These are phyloP conservation scores for Caenorhabditis becei DNA, from an alignment of 2,888 invertebrate species.

Conservation along the genomic window DNA sequence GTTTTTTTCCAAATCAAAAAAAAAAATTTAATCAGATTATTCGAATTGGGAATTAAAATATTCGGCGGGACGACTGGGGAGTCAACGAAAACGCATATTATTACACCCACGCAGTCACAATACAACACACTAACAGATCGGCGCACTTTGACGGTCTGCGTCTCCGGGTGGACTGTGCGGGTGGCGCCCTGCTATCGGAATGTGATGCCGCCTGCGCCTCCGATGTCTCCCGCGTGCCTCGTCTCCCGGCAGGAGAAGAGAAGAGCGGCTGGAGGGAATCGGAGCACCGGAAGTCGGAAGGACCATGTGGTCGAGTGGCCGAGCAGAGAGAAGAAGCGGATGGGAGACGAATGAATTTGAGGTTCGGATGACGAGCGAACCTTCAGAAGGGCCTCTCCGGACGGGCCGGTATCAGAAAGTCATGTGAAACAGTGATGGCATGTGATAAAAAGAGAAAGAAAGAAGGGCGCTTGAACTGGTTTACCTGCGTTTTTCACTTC, in stretches of 20 bases:
- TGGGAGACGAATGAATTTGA: not conserved
- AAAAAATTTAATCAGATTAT: slow-evolving; percentile 14
- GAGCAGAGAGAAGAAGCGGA: not conserved
- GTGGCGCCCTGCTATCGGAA: slow-evolving; percentile 17
- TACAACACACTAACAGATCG: slow-evolving; percentile 32
- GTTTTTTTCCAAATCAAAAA: too few species aligned
- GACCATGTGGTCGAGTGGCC: slow-evolving; percentile 9
- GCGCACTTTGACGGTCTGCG: slow-evolving; percentile 25
- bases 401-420: not conserved
- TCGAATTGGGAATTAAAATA: not conserved
- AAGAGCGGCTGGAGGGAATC: not conserved
- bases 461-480: slow-evolving; percentile 9
- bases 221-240: not conserved
- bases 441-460: slow-evolving; percentile 15
- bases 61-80: slow-evolving; percentile 1
- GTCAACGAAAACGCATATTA: slow-evolving; percentile 49
- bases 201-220: slow-evolving; percentile 20
- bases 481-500: not conserved
- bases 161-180: slow-evolving; percentile 10
- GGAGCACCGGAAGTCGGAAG: slow-evolving; percentile 50
- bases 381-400: not conserved
- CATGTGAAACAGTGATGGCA: slow-evolving; percentile 1
- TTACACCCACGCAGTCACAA: slow-evolving; percentile 58
- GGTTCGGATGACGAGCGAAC: not conserved
- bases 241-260: slow-evolving; percentile 13